Base-by-base conservation (phyloP, 2,797 vertebrate species). In the Protonibea diacanthus region DNA sequence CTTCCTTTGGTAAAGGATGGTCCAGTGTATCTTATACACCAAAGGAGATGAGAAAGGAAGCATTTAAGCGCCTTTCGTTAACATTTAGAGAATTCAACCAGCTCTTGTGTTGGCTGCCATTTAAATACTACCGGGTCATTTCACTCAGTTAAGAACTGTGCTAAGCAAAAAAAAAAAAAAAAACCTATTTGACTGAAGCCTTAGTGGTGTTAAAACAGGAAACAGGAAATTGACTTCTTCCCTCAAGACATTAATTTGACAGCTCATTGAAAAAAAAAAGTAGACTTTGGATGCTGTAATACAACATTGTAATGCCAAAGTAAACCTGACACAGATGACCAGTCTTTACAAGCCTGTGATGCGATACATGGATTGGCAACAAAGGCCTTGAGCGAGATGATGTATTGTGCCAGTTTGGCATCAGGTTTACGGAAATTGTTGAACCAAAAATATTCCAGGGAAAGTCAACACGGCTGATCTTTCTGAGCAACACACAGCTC, bases 251-350 rank as follows among this genome's bases (percentile, higher is more conserved):
- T 55, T 40, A 33, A 73, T 57, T 57, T 0, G 0, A 73, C 40
- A 47, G 53, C 25, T 45, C 0, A 47, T 53, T 40, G 5, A 29
- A 48, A 40, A n/a, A n/a, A 25, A 4, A 62, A 64, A 65, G 21
- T 12, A 3, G 20, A 73, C 23, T 71, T 23, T 76, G 57, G 57
- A 69, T 6, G 57, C 20, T 44, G 47, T 8, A 11, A 66, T 55
- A 56, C 17, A 4, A 56, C 66, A 47, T 0, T 45, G 27, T 6
- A 20, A 48, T 18, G 21, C 33, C 45, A 75, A 78, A 74, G 69
- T 58, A 79, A 85, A 76, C 74, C 38, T 73, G 48, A 57, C 56
- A 71, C 48, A 21, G 51, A 27, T 83, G 83, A 82, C 77, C 58
- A 6, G 78, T 69, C 53, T 38, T 79, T 49, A 63, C 58, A 52